Percentiles rank a stretch among this genome's conserved stretches.
Evolutionary conservation across 2,797 vertebrate species (phyloP).

Genomic region (Eulemur albifrons): DNA sequence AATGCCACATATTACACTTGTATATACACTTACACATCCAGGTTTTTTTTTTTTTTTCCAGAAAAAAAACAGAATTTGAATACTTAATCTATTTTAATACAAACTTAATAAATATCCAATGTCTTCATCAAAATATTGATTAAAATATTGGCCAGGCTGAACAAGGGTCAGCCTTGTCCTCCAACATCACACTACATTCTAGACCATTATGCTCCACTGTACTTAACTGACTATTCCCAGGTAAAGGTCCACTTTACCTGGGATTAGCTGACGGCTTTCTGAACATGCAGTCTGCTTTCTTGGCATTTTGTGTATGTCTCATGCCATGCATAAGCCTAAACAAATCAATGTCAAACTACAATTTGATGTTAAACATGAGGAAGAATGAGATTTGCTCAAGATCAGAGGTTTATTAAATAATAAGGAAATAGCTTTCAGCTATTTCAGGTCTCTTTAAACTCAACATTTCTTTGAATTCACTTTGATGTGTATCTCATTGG

Average conservation of each 20-base stretch:
- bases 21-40: neutral
- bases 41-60: neutral
- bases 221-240: neutral
- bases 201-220: neutral
- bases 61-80: neutral
- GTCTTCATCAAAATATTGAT: conserved; percentile 19
- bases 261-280: neutral
- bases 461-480: conserved; percentile 55
- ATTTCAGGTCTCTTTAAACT: conserved; percentile 62
- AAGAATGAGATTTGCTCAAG: neutral
- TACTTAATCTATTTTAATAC: neutral
- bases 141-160: neutral
- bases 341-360: neutral
- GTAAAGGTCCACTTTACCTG: neutral
- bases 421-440: conserved; percentile 28
- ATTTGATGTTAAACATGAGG: conserved; percentile 48
- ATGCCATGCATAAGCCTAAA: neutral
- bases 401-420: conserved; percentile 56
- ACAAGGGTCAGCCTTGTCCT: neutral
- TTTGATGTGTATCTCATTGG: conserved; percentile 57
- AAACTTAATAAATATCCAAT: neutral
- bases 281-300: neutral
- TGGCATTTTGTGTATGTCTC: neutral
- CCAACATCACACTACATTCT: neutral
- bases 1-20: neutral